Evolutionary conservation across 2,888 invertebrate species (phyloP).

Genomic region (Apoda limacodes): DNA sequence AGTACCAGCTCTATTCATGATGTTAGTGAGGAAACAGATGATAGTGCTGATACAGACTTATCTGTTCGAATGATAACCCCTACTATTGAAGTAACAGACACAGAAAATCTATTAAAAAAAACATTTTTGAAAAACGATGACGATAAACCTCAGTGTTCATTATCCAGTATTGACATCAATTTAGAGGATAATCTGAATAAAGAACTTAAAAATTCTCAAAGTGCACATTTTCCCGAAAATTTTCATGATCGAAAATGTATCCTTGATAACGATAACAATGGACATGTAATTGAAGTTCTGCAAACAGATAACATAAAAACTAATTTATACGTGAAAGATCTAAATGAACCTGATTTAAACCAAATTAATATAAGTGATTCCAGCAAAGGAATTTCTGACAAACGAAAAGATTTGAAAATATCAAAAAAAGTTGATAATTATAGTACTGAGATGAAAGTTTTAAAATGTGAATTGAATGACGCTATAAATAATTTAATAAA

Average conservation of each 20-base stretch:
- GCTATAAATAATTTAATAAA: constrained; percentile 59
- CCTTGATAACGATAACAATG: constrained; percentile 11
- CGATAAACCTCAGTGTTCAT: too few species aligned
- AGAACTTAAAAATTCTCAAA: not conserved
- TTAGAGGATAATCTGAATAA: too few species aligned
- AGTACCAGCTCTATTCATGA: constrained; percentile 73
- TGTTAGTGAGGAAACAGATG: constrained; percentile 53
- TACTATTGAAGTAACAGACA: constrained; percentile 60
- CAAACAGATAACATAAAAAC: constrained; percentile 52
- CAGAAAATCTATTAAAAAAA: constrained; percentile 50
- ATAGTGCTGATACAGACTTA: constrained; percentile 54
- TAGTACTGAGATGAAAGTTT: constrained; percentile 51
- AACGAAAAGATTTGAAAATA: constrained; percentile 8
- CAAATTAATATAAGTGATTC: constrained; percentile 2
- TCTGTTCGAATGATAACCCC: constrained; percentile 61
- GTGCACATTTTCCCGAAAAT: not conserved
- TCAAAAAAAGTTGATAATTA: constrained; percentile 24
- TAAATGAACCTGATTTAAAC: constrained; percentile 23
- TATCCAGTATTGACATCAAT: too few species aligned
- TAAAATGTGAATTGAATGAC: constrained; percentile 59
- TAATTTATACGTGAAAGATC: constrained; percentile 49
- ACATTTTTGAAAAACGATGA: constrained; percentile 28
- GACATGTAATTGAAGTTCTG: constrained; percentile 49
- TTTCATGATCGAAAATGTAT: constrained; percentile 9
- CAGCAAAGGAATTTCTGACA: not conserved